phyloP scores from a whole-genome alignment of 2,113 vertebrate genomes.

The Butorides virescens region DNA sequence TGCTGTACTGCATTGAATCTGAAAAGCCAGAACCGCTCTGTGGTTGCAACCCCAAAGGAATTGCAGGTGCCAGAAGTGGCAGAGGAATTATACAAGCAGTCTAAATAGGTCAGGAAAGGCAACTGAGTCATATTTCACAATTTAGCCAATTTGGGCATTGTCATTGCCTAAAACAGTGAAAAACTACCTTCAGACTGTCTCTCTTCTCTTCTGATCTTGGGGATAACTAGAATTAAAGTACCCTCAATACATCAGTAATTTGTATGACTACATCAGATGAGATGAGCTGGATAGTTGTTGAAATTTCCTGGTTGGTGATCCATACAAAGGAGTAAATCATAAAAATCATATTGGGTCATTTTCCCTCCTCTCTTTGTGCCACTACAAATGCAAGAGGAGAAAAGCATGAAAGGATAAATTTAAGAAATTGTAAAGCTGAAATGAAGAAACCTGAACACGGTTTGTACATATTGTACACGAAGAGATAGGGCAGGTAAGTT shows the following conservation, averaged over 20 bases:
- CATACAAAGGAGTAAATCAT: not conserved
- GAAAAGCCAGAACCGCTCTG: not conserved
- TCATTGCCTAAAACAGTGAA: not conserved
- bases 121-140: not conserved
- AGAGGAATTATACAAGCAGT: not conserved
- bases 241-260: not conserved
- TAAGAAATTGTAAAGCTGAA: not conserved
- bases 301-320: not conserved
- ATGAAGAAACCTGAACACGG: rapidly evolving
- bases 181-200: not conserved
- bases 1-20: not conserved
- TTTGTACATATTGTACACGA: not conserved
- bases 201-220: not conserved
- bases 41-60: not conserved
- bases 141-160: not conserved
- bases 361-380: not conserved
- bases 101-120: not conserved
- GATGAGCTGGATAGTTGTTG: not conserved
- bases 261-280: not conserved
- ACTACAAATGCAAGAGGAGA: not conserved
- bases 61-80: not conserved
- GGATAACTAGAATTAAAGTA: not conserved
- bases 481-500: not conserved
- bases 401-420: not conserved
- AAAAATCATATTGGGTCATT: not conserved